A percentile compares a stretch with the other conserved stretches of the same genome.
These are phyloP conservation scores for Rhinopomastus cyanomelas DNA, from an alignment of 2,113 vertebrate genomes.

Conservation along the genomic window DNA sequence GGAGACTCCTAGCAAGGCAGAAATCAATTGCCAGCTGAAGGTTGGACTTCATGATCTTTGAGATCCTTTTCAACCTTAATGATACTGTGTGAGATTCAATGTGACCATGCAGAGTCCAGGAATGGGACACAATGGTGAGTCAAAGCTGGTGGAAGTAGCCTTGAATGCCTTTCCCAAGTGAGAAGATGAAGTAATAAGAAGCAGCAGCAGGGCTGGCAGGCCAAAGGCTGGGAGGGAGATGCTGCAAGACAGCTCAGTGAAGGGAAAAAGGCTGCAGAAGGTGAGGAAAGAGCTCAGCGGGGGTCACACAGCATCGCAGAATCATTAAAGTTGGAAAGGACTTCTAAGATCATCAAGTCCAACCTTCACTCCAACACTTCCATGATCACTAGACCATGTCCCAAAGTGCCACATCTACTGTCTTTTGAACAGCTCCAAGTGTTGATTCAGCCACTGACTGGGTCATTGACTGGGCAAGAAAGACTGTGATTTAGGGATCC, in stretches of 20 bases:
- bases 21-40: neutral
- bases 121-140: neutral
- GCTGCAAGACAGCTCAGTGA: neutral
- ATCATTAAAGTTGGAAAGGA: too few relatives aligned
- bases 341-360: too few relatives aligned
- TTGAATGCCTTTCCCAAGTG: neutral
- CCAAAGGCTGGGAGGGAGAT: neutral
- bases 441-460: too few relatives aligned
- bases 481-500: rapidly evolving
- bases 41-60: too few relatives aligned
- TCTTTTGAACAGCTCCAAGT: too few relatives aligned
- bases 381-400: too few relatives aligned
- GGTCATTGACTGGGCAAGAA: neutral
- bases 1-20: neutral
- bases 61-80: too few relatives aligned
- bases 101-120: neutral
- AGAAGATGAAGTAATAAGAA: neutral
- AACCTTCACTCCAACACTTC: too few relatives aligned
- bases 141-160: rapidly evolving
- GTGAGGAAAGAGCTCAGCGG: neutral
- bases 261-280: neutral
- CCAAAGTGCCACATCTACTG: too few relatives aligned
- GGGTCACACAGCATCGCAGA: too few relatives aligned
- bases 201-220: neutral
- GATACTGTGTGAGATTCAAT: too few relatives aligned